phyloP scores from a whole-genome alignment of 2,113 vertebrate genomes.

The Vidua macroura region DNA sequence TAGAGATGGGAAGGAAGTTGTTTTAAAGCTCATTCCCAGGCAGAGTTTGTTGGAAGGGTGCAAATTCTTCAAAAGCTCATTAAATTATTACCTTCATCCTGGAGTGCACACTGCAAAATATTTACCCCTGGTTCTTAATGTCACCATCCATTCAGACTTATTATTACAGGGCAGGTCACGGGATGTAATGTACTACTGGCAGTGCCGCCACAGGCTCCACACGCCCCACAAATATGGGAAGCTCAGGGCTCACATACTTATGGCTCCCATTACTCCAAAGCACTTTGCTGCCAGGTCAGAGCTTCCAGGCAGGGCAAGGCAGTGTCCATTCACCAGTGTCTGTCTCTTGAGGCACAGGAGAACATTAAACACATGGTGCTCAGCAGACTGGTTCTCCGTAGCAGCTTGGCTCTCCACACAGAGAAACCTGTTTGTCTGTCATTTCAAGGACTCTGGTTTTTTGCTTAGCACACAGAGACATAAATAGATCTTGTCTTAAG shows the following conservation, averaged over 20 bases:
- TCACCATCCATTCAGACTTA: not conserved
- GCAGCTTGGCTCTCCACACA: not conserved
- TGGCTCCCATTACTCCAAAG: not conserved
- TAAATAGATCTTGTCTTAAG: not conserved
- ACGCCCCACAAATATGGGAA: conserved; percentile 12
- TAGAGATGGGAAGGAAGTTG: not conserved
- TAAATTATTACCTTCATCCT: not conserved
- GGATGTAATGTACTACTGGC: not conserved
- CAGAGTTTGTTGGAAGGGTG: conserved; percentile 9
- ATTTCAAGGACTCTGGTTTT: not conserved
- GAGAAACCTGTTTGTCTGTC: not conserved
- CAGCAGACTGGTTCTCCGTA: not conserved
- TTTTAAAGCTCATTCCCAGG: not conserved
- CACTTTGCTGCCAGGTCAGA: not conserved
- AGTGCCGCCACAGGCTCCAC: not conserved
- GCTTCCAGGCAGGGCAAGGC: not conserved
- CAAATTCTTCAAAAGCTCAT: conserved; percentile 31
- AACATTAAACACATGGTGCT: not conserved
- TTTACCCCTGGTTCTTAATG: not conserved
- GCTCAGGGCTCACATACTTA: not conserved
- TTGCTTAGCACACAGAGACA: not conserved
- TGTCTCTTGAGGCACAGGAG: not conserved
- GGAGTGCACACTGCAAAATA: not conserved
- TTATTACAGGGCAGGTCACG: not conserved
- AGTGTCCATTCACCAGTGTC: not conserved